phyloP scores from a whole-genome alignment of 2,888 invertebrate genomes.

The Andrena haemorrhoa region DNA sequence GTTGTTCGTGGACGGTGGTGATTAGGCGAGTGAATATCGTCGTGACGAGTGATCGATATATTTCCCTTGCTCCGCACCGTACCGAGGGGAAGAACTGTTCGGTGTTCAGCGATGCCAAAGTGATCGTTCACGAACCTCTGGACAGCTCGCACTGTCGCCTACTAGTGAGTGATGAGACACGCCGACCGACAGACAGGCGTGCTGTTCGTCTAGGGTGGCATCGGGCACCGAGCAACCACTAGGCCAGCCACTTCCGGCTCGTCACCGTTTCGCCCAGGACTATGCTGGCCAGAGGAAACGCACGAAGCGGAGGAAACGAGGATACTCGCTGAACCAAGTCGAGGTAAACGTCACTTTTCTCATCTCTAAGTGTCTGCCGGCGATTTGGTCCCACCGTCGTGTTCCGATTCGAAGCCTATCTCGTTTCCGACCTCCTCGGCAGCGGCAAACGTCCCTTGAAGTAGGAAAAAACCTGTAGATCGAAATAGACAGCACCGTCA shows the following conservation, averaged over 20 bases:
- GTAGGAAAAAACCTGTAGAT: background rate
- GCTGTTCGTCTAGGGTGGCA: background rate
- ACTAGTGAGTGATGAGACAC: slow-evolving; percentile 42
- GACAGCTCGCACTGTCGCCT: background rate
- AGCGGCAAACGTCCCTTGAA: background rate
- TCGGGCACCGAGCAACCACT: background rate
- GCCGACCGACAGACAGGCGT: background rate
- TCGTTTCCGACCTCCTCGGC: background rate
- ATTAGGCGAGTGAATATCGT: slow-evolving; percentile 16
- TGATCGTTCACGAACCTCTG: slow-evolving; percentile 21
- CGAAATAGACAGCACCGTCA: background rate
- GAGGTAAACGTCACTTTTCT: slow-evolving; percentile 61
- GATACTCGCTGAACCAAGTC: slow-evolving; percentile 59
- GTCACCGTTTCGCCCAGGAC: slow-evolving; percentile 38
- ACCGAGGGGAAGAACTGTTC: slow-evolving; percentile 5
- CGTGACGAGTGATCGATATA: slow-evolving; percentile 36
- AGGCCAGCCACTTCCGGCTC: slow-evolving; percentile 4
- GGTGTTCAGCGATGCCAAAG: slow-evolving; percentile 21
- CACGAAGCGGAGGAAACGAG: slow-evolving; percentile 57
- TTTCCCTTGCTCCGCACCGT: background rate
- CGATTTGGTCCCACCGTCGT: background rate
- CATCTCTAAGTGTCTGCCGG: background rate
- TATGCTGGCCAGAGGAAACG: slow-evolving; percentile 59
- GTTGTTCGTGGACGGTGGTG: slow-evolving; percentile 38
- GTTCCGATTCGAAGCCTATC: background rate